Base-by-base conservation (phyloP, 2,888 invertebrate species). In the Phaedon cochleariae region DNA sequence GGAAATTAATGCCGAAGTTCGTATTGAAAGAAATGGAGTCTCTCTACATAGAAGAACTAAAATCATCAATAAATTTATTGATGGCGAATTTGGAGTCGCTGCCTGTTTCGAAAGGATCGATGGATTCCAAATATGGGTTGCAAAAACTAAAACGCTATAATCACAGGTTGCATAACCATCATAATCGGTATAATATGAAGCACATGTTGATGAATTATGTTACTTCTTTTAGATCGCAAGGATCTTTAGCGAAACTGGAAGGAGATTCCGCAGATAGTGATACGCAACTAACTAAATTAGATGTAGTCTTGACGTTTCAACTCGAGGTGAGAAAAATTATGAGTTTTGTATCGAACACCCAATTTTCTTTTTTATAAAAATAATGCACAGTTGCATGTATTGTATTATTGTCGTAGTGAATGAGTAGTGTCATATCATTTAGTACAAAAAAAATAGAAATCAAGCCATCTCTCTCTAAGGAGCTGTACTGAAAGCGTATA, bases 1-100 rank as follows among this genome's bases (percentile, higher is more conserved):
- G 96, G 77, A 96, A 97, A 86, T 85, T 98, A 80, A 96, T 97
- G 96, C 99, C 99, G 76, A 97, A 96, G 87, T 99, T 99, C 87
- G 97, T 99, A 72, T 90, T 99, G 77, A 99, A 99, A 89, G 99
- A 99, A 87, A 99, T 99, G 99, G 99, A 99, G 86, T 96, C 96
- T 59, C 89, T 99, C 80, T 99, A 97, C 87, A 93, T 98, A 80
- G 99, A 99, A 87, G 99, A 99, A 85, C 87, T 97, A 80, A 96
- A 97, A 85, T 93, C 97, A 67, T 96, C 97, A 73, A 98, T 99
- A 84, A 98, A 98, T 86, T 89, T 97, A 77, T 88, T 99, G 80
- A 99, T 99, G 96, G 95, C 96, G 72, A 99, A 99, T 88, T 88
- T 99, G 84, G 99, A 99, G 88, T 97, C 97, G 64, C 90, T 99